Conservation (phyloP, 2,797 vertebrate species). For the Hypotaenidia okinawae region DNA sequence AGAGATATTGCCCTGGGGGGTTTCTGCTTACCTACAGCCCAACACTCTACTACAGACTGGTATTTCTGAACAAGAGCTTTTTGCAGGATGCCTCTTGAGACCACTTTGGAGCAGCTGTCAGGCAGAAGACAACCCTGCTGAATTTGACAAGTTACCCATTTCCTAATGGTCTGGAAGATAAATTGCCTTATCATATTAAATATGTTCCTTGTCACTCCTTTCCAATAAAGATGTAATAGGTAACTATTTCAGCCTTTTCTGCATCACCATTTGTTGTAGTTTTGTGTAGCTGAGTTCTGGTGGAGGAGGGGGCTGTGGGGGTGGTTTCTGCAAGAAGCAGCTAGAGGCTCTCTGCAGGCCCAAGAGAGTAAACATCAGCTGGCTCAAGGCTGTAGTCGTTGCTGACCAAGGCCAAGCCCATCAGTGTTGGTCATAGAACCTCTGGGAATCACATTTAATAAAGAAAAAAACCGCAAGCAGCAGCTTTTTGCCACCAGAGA, state of each 20-base stretch:
- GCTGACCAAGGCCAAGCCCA: too few relatives aligned
- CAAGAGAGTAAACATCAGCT: too few relatives aligned
- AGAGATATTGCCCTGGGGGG: rapidly evolving
- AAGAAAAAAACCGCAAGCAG: too few relatives aligned
- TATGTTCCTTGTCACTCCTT: not conserved
- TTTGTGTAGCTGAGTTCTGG: too few relatives aligned
- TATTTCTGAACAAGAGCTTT: not conserved
- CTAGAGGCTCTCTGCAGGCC: too few relatives aligned
- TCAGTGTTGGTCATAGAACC: too few relatives aligned
- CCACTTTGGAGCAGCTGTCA: not conserved
- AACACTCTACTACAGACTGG: rapidly evolving
- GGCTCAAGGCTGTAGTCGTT: too few relatives aligned
- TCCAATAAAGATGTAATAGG: not conserved
- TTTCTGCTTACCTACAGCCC: not conserved
- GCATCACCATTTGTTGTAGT: not conserved
- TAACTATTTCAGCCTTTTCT: not conserved
- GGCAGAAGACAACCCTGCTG: not conserved
- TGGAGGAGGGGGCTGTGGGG: too few relatives aligned
- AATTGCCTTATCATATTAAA: not conserved
- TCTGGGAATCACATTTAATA: too few relatives aligned
- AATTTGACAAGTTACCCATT: not conserved
- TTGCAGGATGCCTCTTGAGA: not conserved
- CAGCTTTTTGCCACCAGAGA: too few relatives aligned
- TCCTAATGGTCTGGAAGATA: not conserved
- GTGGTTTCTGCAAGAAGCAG: too few relatives aligned